Conservation (phyloP, 2,888 invertebrate species). For the Pseudococcus viburni region DNA sequence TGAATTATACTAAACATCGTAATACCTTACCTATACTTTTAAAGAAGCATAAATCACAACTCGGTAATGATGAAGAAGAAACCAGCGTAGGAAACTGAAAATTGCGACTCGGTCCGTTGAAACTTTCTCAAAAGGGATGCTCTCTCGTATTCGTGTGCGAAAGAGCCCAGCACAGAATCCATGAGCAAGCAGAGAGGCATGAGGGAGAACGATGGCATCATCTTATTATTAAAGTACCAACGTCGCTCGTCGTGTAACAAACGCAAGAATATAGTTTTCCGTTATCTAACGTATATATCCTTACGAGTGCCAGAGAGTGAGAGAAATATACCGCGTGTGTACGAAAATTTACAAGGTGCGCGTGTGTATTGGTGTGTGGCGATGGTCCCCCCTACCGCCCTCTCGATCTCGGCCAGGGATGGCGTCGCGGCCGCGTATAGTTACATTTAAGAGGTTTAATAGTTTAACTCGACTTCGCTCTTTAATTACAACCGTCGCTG, state of each 20-base stretch:
- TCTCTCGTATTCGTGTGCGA: background rate
- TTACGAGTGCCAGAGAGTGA: background rate
- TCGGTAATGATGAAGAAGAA: conserved; percentile 61
- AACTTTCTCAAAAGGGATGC: conserved; percentile 61
- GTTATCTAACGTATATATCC: no score
- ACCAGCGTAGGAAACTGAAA: conserved; percentile 60
- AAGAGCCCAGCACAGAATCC: conserved; percentile 18
- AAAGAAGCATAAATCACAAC: conserved; percentile 64
- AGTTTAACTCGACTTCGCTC: conserved; percentile 63
- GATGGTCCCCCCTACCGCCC: background rate
- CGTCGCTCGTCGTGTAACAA: background rate
- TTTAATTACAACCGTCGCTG: conserved; percentile 63
- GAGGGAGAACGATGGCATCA: conserved; percentile 10
- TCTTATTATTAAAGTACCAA: conserved; percentile 61
- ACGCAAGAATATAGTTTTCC: background rate
- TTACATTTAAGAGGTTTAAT: conserved; percentile 65
- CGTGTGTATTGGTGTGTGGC: conserved; percentile 30
- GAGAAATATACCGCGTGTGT: background rate
- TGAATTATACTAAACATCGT: conserved; percentile 65
- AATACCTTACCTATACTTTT: conserved; percentile 65
- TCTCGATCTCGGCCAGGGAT: background rate
- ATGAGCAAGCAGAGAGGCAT: background rate
- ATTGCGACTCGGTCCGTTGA: conserved; percentile 62
- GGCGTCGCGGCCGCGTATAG: conserved; percentile 22
- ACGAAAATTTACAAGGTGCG: conserved; percentile 34